Conservation (phyloP, 2,797 vertebrate species). For the Iguana delicatissima region DNA sequence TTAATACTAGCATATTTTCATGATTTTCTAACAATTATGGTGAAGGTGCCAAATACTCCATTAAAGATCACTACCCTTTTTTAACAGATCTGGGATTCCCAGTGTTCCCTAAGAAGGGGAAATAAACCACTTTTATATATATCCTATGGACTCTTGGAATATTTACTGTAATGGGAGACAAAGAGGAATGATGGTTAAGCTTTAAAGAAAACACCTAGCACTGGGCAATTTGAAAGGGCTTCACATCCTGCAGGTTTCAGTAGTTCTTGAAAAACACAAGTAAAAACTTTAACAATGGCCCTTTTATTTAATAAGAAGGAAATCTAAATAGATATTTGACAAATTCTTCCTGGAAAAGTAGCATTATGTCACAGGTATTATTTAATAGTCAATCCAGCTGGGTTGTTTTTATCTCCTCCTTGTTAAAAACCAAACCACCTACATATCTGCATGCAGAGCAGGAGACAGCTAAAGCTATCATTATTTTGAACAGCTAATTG, state of each 20-base stretch:
- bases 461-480: constrained; percentile 60
- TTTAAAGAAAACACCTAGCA: not conserved
- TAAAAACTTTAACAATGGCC: not conserved
- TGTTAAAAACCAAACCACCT: constrained; percentile 30
- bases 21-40: not conserved
- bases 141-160: not conserved
- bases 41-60: not conserved
- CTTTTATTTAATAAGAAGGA: constrained; percentile 27
- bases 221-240: not conserved
- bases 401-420: constrained; percentile 49
- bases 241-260: not conserved
- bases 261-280: not conserved
- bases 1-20: not conserved
- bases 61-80: not conserved
- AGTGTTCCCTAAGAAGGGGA: not conserved
- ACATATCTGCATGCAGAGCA: constrained; percentile 57
- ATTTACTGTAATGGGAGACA: not conserved
- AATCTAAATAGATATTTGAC: constrained; percentile 12
- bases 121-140: not conserved
- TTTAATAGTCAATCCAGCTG: constrained; percentile 42
- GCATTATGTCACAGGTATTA: constrained; percentile 41
- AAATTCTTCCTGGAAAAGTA: constrained; percentile 50
- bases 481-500: constrained; percentile 57
- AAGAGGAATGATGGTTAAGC: not conserved
- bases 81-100: not conserved